These are phyloP conservation scores for Falco peregrinus DNA, from an alignment of 2,797 vertebrate species.

Conservation along the genomic window DNA sequence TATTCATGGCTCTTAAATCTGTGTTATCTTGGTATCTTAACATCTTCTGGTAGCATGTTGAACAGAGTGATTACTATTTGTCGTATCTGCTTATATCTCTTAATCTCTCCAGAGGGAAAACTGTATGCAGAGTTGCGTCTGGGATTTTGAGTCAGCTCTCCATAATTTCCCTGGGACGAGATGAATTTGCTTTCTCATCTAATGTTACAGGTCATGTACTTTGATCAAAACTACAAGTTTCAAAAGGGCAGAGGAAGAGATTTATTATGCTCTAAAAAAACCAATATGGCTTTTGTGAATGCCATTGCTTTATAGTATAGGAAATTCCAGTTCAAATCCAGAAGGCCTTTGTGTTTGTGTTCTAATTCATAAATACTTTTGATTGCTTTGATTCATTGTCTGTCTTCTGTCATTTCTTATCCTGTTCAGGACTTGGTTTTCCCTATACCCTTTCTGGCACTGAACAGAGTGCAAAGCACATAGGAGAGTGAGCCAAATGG, in stretches of 20 bases:
- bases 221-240: background rate
- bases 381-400: background rate
- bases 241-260: background rate
- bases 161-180: background rate
- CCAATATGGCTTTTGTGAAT: background rate
- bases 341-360: background rate
- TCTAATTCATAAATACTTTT: background rate
- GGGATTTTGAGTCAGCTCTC: background rate
- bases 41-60: background rate
- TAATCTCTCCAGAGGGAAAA: background rate
- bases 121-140: background rate
- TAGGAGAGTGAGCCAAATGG: background rate
- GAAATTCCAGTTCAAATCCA: background rate
- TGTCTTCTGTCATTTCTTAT: background rate
- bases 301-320: background rate
- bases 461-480: background rate
- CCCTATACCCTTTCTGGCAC: background rate
- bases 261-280: background rate
- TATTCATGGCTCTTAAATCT: background rate
- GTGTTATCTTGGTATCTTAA: background rate
- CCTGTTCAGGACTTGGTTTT: background rate
- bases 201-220: background rate
- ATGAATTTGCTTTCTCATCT: background rate
- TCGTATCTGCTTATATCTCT: background rate
- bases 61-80: background rate